These are phyloP conservation scores for Myzus persicae DNA, from an alignment of 1,140 invertebrate species.

Conservation along the genomic window DNA sequence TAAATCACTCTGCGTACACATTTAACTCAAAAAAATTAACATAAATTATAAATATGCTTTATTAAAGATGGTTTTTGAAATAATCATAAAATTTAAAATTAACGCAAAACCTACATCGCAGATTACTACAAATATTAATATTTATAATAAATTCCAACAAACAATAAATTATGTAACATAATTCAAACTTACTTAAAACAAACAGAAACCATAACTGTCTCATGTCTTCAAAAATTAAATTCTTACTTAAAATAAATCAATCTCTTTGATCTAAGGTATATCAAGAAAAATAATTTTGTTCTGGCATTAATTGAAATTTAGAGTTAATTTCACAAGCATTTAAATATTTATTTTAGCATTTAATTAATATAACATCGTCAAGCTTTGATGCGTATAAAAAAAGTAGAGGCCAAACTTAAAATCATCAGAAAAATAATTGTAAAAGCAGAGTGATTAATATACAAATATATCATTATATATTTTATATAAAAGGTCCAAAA, in stretches of 20 bases:
- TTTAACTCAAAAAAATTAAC: neutral
- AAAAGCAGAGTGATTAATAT: neutral
- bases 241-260: neutral
- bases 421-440: neutral
- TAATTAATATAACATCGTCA: neutral
- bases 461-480: neutral
- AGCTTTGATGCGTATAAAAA: neutral
- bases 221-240: slow-evolving; percentile 4
- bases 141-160: neutral
- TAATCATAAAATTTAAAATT: neutral
- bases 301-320: neutral
- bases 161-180: neutral
- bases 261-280: neutral
- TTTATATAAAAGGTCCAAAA: neutral
- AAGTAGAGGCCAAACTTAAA: neutral
- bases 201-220: neutral
- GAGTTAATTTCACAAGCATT: neutral
- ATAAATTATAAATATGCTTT: neutral
- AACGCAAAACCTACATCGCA: neutral
- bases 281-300: neutral
- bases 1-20: neutral
- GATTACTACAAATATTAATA: neutral
- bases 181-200: neutral
- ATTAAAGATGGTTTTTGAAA: neutral
- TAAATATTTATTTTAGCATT: neutral